Evolutionary conservation across 2,888 invertebrate genomes (phyloP), one percentile per base, ranked within the genome.

Genomic region (Bursaphelenchus okinawaensis): DNA sequence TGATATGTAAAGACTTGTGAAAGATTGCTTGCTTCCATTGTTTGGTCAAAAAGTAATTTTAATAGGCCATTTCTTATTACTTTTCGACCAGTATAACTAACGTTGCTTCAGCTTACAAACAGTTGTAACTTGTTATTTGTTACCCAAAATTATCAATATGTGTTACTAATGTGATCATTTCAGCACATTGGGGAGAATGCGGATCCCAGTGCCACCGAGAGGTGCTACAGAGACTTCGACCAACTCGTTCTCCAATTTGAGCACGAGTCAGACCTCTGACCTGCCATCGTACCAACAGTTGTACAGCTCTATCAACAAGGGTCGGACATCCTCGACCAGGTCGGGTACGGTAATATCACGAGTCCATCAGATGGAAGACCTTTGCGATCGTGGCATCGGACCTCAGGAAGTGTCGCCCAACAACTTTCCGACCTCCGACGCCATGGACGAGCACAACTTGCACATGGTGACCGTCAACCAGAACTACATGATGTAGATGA

Each of bases 401-500:
- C 52, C 22, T 24, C 52, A 20, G 60, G 60, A 52, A 60, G 52
- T 24, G 51, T 52, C 40, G 51, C 51, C 60, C 51, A 50, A n/a
- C 51, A 60, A 12, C 1, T 60, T n/a, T 60, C 51, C 26, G 51
- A 51, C 20, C 52, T 51, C 26, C 24, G 52, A 20, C 51, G 28
- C 9, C 26, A 60, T 52, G 50, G 60, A 52, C 20, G 51, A 28
- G 28, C 60, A 24, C 28, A 52, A 60, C 51, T 51, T 19, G 60
- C 51, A 60, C 52, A 60, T 26, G 60, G 51, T 28, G 52, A 60
- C 60, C n/a, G 40, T 40, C 40, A 40, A 40, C n/a, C 40, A 40
- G 40, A 40, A 40, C 6, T 12, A n/a, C 40, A 3, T 40, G 16
- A 40, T 40, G 3, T 40, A n/a, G n/a, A n/a, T n/a, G n/a, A n/a